Evolutionary conservation across 2,113 vertebrate species (phyloP), one percentile per base, ranked within the genome.

Genomic region (Macquaria ambigua): DNA sequence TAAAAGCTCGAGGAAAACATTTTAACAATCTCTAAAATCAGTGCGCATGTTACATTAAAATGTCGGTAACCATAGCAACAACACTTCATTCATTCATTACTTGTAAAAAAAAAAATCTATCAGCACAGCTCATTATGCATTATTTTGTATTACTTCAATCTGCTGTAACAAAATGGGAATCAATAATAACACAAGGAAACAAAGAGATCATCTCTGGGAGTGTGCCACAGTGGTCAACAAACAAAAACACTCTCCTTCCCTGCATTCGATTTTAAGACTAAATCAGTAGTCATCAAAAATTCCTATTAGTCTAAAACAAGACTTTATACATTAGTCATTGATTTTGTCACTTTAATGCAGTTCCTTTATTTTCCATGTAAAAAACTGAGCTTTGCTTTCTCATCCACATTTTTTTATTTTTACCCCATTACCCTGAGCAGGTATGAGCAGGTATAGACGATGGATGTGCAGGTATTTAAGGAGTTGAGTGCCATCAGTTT

Each of bases 41-140:
- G 2, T 39, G 31, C 34, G 20, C n/a, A 23, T 53, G 55, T 62
- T 21, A 48, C 12, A 66, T 53, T 61, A 41, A 76, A 80, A 64
- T 74, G 55, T 55, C 77, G 63, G 77, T 77, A 77, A 84, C 82
- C 68, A 81, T 81, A 73, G 82, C 73, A 88, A 84, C 73, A 77
- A 53, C 25, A 53, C 6, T n/a, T 14, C 46, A 25, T 58, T 34
- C 28, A 31, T 31, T 31, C 28, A 31, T 46, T 43, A 43, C 31
- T 18, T 18, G 25, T 43, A 1, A 34, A 69, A 31, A 41, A 66
- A 4, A 12, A 31, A 20, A 20, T 53, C 20, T 31, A 25, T 46
- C 39, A 68, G 37, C 34, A 7, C 28, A 39, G 43, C 4, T 61
- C 21, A 52, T 37, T 62, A 34, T 72, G 58, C 46, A 10, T 34